Base-by-base conservation (phyloP, 2,797 vertebrate genomes). In the Gymnocypris eckloni region DNA sequence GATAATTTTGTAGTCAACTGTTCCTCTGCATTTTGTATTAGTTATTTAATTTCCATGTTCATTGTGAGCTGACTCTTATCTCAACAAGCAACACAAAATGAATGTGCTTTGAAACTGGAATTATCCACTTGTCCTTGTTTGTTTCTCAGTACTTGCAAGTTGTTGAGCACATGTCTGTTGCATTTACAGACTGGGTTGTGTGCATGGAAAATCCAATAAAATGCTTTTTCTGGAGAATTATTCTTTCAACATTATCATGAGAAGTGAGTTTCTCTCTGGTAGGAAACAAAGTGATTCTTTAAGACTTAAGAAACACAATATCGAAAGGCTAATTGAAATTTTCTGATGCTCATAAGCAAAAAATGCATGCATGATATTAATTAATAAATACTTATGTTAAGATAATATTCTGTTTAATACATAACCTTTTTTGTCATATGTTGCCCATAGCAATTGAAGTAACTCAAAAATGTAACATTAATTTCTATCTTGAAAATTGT, bases 141-240 rank as follows among this genome's bases (percentile, higher is more conserved):
- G 28, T 66, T 67, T 83, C 22, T 66, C 16, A 22, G 33, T 61
- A 28, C 22, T 41, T 61, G 54, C 37, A 70, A 70, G 67, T 70
- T 48, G 48, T 45, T 52, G 64, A 52, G 79, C 59, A n/a, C 22
- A 37, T 76, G 13, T 76, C 72, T 52, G 81, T 43, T 50, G 71
- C 54, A 12, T 83, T 73, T 48, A 50, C 71, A 75, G 39, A 48
- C 59, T 66, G 64, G 28, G 37, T 67, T 37, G 64, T 67, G 43
- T 50, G 16, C 25, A 80, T 48, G 41, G 15, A 37, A 67, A 67
- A 18, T 67, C 22, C 61, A 77, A 77, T 77, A 77, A 77, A 77
- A n/a, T 20, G n/a, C 33, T 6, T 66, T 83, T 66, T 66, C 43
- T 25, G 50, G 37, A 39, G 25, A 56, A 39, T 11, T 25, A 22